phyloP scores from a whole-genome alignment of 2,113 vertebrate species.

The Hemibagrus wyckioides region DNA sequence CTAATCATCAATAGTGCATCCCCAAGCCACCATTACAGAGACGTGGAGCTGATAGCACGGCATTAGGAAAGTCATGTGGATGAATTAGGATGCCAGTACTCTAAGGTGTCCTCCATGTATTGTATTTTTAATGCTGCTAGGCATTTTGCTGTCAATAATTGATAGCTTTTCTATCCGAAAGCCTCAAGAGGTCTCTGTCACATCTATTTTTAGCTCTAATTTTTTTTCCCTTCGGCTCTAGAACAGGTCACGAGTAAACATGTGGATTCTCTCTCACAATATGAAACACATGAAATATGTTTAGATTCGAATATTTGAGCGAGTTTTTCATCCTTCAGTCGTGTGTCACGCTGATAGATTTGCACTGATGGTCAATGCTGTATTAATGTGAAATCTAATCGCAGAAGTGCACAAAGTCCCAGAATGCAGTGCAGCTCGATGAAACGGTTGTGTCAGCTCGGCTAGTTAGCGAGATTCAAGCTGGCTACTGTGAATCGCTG shows the following conservation, averaged over 20 bases:
- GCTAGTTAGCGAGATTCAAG: not conserved
- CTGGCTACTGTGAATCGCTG: not conserved
- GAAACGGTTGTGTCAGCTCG: not conserved
- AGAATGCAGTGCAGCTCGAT: not conserved
- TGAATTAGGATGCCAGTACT: slow-evolving; percentile 13
- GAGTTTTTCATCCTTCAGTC: not conserved
- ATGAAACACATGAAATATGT: not conserved
- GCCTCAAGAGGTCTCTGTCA: slow-evolving; percentile 27
- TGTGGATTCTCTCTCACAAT: not conserved
- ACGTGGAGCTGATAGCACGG: slow-evolving; percentile 16
- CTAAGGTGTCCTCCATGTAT: not conserved
- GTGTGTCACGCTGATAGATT: not conserved
- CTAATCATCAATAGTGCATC: slow-evolving; percentile 26
- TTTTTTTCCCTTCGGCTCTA: not conserved
- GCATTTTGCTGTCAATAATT: slow-evolving; percentile 50
- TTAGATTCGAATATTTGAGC: not conserved
- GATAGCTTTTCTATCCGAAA: slow-evolving; percentile 47
- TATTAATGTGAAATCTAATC: not conserved
- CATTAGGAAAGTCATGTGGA: not conserved
- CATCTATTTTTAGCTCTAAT: slow-evolving; percentile 7
- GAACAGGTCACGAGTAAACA: not conserved
- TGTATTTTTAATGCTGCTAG: slow-evolving; percentile 34
- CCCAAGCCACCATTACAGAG: slow-evolving; percentile 16
- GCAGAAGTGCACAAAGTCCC: not conserved
- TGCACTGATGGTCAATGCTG: not conserved